phyloP scores from a whole-genome alignment of 2,113 vertebrate genomes.

The Mirounga angustirostris region DNA sequence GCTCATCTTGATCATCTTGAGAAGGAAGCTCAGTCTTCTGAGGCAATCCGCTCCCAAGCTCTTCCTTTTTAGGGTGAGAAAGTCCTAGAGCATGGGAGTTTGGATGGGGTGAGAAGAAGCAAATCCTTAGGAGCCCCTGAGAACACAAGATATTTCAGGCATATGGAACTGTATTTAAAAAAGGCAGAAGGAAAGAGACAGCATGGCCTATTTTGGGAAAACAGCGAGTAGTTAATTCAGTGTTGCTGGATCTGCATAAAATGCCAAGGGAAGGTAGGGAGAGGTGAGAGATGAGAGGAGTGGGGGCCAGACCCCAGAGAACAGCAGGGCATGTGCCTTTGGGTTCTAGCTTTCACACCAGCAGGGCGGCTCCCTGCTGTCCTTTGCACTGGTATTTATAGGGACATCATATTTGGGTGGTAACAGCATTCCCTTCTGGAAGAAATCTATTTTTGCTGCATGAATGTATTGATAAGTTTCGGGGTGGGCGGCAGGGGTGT shows the following conservation, averaged over 20 bases:
- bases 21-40: neutral
- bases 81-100: neutral
- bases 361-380: neutral
- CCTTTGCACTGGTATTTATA: conserved; percentile 57
- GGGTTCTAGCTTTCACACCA: neutral
- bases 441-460: conserved; percentile 51
- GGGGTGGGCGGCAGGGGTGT: neutral
- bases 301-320: neutral
- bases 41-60: neutral
- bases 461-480: conserved; percentile 39
- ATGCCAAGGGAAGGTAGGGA: neutral
- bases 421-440: conserved; percentile 42
- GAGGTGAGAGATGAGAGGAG: neutral
- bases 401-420: neutral
- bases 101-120: neutral
- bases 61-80: neutral
- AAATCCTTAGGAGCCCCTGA: neutral
- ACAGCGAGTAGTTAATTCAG: neutral
- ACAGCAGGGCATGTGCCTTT: neutral
- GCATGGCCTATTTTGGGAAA: conserved; percentile 48
- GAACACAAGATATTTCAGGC: conserved; percentile 33
- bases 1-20: neutral
- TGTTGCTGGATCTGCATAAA: neutral
- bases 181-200: conserved; percentile 60
- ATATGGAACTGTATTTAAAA: conserved; percentile 51